phyloP scores from a whole-genome alignment of 1,140 invertebrate genomes.

The Apis cerana region DNA sequence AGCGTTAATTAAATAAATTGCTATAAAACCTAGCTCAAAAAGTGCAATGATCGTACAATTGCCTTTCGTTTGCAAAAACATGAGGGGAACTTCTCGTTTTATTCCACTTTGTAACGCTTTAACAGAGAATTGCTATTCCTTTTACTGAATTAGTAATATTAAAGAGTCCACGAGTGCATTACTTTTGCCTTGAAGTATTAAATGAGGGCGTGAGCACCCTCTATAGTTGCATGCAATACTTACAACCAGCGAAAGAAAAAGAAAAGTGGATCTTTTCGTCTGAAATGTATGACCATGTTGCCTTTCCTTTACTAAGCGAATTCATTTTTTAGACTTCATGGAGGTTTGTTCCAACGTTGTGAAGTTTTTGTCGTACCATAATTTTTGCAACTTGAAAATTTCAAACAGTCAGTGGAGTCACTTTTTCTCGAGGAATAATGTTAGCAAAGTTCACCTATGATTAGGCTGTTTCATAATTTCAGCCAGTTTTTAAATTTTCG shows the following conservation, averaged over 20 bases:
- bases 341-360: constrained; percentile 10
- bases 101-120: neutral
- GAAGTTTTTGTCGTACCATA: constrained; percentile 15
- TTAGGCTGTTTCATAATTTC: neutral
- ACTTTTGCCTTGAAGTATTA: constrained; percentile 20
- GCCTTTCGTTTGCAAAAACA: neutral
- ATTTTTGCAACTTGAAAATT: constrained; percentile 41
- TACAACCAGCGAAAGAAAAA: constrained; percentile 20
- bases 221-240: constrained; percentile 32
- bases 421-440: neutral
- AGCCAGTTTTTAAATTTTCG: neutral
- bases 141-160: constrained; percentile 44
- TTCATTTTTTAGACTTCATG: constrained; percentile 55
- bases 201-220: neutral
- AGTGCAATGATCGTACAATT: too few species aligned
- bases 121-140: neutral
- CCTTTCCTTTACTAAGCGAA: constrained; percentile 23
- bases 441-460: neutral
- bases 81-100: neutral
- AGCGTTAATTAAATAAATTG: neutral
- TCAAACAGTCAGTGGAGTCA: constrained; percentile 11
- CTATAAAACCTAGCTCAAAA: neutral
- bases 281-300: constrained; percentile 46
- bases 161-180: neutral
- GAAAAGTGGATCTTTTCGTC: constrained; percentile 18